Evolutionary conservation across 2,888 invertebrate species (phyloP).

Genomic region (Agonum fuliginosum): DNA sequence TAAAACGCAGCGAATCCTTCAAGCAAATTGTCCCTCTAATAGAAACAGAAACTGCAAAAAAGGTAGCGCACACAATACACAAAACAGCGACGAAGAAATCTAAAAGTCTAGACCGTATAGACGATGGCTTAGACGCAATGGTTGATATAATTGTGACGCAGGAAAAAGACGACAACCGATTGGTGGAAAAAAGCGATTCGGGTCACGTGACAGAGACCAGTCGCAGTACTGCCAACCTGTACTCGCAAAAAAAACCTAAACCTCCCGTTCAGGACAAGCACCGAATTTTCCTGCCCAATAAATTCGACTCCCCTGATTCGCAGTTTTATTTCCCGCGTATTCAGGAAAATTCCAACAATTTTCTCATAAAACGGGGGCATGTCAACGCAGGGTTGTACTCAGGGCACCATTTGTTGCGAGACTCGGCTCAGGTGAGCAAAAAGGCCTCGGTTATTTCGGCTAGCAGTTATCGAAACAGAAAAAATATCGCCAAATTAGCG

Average conservation of each 20-base stretch:
- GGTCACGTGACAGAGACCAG: constrained; percentile 66
- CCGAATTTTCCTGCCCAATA: constrained; percentile 70
- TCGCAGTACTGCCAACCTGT: constrained; percentile 64
- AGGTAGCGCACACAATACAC: background rate
- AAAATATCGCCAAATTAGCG: constrained; percentile 76
- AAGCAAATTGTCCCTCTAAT: constrained; percentile 67
- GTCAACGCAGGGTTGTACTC: constrained; percentile 80
- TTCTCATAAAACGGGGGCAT: constrained; percentile 79
- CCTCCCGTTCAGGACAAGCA: constrained; percentile 68
- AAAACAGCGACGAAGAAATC: constrained; percentile 67
- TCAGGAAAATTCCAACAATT: constrained; percentile 72
- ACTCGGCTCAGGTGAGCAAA: constrained; percentile 66
- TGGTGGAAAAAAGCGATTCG: constrained; percentile 67
- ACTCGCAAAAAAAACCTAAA: constrained; percentile 28
- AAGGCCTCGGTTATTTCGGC: constrained; percentile 71
- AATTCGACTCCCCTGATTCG: constrained; percentile 68
- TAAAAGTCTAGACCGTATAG: constrained; percentile 87
- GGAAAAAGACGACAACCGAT: constrained; percentile 20
- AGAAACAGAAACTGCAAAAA: too few species aligned
- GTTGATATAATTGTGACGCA: constrained; percentile 82
- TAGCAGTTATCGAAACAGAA: constrained; percentile 57
- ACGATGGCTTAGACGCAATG: constrained; percentile 82
- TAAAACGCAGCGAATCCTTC: constrained; percentile 75
- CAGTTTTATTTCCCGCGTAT: constrained; percentile 72
- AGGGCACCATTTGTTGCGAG: constrained; percentile 74